A percentile compares a stretch with the other conserved stretches of the same genome.
These are phyloP conservation scores for Amia ocellicauda DNA, from an alignment of 2,113 vertebrate species.

Conservation along the genomic window DNA sequence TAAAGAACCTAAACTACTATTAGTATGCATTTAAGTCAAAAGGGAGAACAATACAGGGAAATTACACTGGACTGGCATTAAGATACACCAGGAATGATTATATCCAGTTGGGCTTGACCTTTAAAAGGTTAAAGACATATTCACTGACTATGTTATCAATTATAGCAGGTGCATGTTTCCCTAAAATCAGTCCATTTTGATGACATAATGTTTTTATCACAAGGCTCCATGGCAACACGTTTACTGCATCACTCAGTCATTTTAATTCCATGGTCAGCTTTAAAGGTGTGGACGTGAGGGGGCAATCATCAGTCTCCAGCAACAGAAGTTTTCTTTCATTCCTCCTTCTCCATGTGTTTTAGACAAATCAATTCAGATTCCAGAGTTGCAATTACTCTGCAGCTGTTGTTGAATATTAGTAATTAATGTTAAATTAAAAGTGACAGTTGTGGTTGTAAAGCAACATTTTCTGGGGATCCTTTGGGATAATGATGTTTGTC, in stretches of 20 bases:
- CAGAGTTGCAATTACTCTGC: no score
- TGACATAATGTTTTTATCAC: slow-evolving; percentile 36
- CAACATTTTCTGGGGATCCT: slow-evolving; percentile 65
- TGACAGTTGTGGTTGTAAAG: slow-evolving; percentile 69
- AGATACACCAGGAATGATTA: slow-evolving; percentile 66
- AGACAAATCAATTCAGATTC: no score
- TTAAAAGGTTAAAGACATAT: slow-evolving; percentile 74
- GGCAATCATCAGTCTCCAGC: not conserved
- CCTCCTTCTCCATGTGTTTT: no score
- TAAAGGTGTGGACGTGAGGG: not conserved
- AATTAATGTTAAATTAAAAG: slow-evolving; percentile 74
- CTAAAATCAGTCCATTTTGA: slow-evolving; percentile 35
- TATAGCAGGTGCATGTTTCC: slow-evolving; percentile 57
- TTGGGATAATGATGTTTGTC: slow-evolving; percentile 59
- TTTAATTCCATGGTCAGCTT: slow-evolving; percentile 1
- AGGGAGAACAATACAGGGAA: slow-evolving; percentile 57
- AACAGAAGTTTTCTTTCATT: not conserved
- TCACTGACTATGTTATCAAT: slow-evolving; percentile 74
- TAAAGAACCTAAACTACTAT: slow-evolving; percentile 69
- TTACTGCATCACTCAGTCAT: not conserved
- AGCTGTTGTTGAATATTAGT: slow-evolving; percentile 70
- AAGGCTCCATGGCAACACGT: slow-evolving; percentile 14
- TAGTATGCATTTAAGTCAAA: slow-evolving; percentile 63
- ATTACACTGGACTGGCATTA: slow-evolving; percentile 62
- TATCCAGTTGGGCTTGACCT: slow-evolving; percentile 69